Evolutionary conservation across 35 echinoderm and acorn worm species (phyloP), one percentile per base, ranked within the genome.

Genomic region (Ptychodera flava): DNA sequence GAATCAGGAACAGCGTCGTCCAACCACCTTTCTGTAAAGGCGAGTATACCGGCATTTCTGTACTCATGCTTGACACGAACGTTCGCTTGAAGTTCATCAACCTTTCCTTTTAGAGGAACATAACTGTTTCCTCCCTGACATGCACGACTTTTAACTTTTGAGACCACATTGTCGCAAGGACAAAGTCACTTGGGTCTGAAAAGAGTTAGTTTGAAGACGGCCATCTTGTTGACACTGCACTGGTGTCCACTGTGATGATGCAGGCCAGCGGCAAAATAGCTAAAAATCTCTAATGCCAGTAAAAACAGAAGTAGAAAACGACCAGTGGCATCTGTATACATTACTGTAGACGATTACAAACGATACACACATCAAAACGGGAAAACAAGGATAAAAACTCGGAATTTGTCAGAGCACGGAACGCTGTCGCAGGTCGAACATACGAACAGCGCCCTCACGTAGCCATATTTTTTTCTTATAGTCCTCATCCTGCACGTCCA

Each of bases 21-120:
- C 14, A 88, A 77, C 91, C 91, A 92, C 10, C 76, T 92, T 80
- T 92, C 86, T 28, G 80, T 92, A 78, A 88, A 92, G 33, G 30
- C 31, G 27, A 31, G 31, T 36, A 91, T 64, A 64, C 45, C 45
- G 22, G 45, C 45, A 64, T 64, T 64, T 64, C 45, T 64, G 45
- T 64, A 64, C 45, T 64, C 45, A 64, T 64, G 45, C 22, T 64
- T 6, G 45, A 64, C 6, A 64, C 45, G 45, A 12, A 64, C 45
- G 22, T 64, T 64, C 22, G 45, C 45, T 64, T 64, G 45, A 22
- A 64, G 45, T 64, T 64, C 45, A 64, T 64, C 45, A 64, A 64
- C 22, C 45, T 64, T 64, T 64, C 45, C 45, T 64, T 64, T 64
- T 64, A 64, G 45, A 12, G 45, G 22, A 64, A 64, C 22, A 12